These are phyloP conservation scores for Piliocolobus tephrosceles DNA, from an alignment of 2,113 vertebrate species.

Conservation along the genomic window DNA sequence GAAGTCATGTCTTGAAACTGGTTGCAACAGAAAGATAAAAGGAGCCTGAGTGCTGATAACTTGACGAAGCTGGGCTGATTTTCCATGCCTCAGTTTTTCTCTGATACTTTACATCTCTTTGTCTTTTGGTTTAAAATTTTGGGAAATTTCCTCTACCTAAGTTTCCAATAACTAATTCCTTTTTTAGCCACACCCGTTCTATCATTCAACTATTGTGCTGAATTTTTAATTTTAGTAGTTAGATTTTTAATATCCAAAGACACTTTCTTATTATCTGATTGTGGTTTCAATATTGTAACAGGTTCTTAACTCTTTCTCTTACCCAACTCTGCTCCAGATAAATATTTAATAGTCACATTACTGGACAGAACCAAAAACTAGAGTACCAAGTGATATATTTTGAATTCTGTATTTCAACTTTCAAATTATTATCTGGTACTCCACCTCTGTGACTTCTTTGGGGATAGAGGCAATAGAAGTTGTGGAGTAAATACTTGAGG, in stretches of 20 bases:
- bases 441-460: neutral
- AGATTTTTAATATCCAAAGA: conserved; percentile 33
- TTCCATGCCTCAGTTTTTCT: neutral
- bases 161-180: neutral
- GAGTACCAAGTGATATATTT: conserved; percentile 24
- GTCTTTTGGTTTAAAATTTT: neutral
- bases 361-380: neutral
- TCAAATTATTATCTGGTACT: neutral
- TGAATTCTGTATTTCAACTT: conserved; percentile 11
- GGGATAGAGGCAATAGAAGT: neutral
- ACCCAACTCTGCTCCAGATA: neutral
- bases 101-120: neutral
- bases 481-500: conserved; percentile 27
- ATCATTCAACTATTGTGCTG: neutral
- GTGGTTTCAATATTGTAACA: neutral
- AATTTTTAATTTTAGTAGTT: conserved; percentile 19
- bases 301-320: neutral
- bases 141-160: neutral
- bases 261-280: neutral
- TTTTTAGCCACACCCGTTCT: neutral
- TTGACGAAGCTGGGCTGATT: neutral
- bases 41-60: neutral
- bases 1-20: neutral
- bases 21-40: neutral
- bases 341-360: conserved; percentile 2